Conservation (phyloP, 2,888 invertebrate genomes). For the Metellina segmentata region DNA sequence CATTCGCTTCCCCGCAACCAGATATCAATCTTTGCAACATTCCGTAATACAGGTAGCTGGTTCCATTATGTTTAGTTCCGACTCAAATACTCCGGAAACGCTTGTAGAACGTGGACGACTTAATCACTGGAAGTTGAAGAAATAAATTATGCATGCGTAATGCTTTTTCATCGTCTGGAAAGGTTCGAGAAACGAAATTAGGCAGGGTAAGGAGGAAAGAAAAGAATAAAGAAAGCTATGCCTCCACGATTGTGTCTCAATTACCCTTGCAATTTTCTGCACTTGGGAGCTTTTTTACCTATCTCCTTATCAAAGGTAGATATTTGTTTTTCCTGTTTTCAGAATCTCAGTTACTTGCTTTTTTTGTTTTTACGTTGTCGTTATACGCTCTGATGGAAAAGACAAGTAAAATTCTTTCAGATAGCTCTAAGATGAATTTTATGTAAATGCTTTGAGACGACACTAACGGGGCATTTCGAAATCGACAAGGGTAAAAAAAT, state of each 20-base stretch:
- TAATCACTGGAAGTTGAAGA: constrained; percentile 26
- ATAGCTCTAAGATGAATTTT: background rate
- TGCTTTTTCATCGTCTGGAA: background rate
- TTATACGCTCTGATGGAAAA: background rate
- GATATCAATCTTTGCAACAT: constrained; percentile 10
- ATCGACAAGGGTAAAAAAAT: too few relatives aligned
- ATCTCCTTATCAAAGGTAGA: background rate
- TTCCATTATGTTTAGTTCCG: background rate
- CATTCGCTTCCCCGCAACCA: background rate
- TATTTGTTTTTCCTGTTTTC: background rate
- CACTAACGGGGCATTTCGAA: too few relatives aligned
- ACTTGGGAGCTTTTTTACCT: background rate
- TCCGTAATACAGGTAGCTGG: background rate
- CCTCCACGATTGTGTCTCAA: constrained; percentile 15
- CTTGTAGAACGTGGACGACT: background rate
- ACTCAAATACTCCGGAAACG: background rate
- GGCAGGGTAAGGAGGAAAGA: background rate
- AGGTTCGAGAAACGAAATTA: background rate
- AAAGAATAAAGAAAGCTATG: background rate
- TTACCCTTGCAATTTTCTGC: constrained; percentile 27
- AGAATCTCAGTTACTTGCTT: background rate
- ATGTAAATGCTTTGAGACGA: background rate
- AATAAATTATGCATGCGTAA: constrained; percentile 52
- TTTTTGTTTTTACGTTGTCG: background rate
- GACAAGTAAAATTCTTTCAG: background rate